phyloP scores from a whole-genome alignment of 2,797 vertebrate genomes.

The Alca torda region DNA sequence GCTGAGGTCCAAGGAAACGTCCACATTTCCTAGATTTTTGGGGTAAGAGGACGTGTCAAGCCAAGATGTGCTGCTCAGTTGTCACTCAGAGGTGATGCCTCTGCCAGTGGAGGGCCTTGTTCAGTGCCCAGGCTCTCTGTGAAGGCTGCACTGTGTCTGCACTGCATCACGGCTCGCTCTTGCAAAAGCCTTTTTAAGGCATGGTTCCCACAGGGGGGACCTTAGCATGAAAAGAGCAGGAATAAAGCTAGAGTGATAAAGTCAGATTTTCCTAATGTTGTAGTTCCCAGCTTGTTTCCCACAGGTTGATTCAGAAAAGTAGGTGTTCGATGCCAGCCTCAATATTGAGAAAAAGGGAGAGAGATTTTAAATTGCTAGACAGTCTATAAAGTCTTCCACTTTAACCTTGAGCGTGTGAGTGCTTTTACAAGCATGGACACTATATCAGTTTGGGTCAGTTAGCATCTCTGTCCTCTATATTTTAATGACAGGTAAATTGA shows the following conservation, averaged over 20 bases:
- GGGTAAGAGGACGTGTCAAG: not conserved
- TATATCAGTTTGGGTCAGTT: constrained; percentile 26
- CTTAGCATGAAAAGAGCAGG: not conserved
- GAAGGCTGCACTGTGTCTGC: not conserved
- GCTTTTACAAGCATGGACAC: not conserved
- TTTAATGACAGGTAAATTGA: constrained; percentile 48
- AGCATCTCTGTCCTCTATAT: not conserved
- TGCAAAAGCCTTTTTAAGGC: not conserved
- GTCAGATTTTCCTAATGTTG: not conserved
- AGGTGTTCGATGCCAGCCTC: not conserved
- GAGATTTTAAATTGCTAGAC: not conserved
- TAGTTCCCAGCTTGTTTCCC: not conserved
- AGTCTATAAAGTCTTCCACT: not conserved
- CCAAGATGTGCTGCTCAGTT: not conserved
- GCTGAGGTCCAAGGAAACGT: not conserved
- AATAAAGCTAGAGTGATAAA: not conserved
- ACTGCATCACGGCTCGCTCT: not conserved
- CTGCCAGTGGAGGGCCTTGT: not conserved
- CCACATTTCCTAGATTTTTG: not conserved
- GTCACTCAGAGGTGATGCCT: not conserved
- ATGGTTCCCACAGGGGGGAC: not conserved
- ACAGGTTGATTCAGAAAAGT: not conserved
- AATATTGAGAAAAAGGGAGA: not conserved
- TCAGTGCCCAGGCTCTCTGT: not conserved
- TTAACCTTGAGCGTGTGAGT: not conserved